These are phyloP conservation scores for Prorops nasuta DNA, from an alignment of 1,140 invertebrate species.

Conservation along the genomic window DNA sequence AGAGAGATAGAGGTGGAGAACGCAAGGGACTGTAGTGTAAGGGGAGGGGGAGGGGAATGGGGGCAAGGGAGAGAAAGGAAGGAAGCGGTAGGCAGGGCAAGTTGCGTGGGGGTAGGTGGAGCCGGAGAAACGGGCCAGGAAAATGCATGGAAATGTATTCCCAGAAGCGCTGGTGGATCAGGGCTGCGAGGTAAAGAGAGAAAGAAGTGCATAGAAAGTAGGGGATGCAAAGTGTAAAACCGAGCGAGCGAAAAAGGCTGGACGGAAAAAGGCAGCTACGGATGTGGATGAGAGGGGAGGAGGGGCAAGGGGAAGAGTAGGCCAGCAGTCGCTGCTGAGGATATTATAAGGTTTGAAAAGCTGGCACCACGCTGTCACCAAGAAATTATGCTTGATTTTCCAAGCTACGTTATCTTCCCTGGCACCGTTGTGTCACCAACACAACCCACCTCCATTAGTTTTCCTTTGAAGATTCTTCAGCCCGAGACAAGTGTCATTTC, in stretches of 20 bases:
- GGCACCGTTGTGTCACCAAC: slow-evolving; percentile 14
- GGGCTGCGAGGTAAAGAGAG: no score
- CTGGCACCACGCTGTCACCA: slow-evolving; percentile 45
- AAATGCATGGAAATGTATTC: slow-evolving; percentile 57
- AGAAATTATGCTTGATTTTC: slow-evolving; percentile 49
- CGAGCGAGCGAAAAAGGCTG: slow-evolving; percentile 10
- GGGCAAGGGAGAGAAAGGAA: slow-evolving; percentile 2
- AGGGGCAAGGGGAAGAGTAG: no score
- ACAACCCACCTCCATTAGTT: slow-evolving; percentile 16
- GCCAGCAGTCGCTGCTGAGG: slow-evolving; percentile 32
- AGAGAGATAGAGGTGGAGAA: slow-evolving; percentile 12
- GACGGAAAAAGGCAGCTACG: slow-evolving; percentile 7
- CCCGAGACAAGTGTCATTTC: slow-evolving; percentile 3
- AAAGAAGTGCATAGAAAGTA: slow-evolving; percentile 16
- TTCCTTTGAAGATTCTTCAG: slow-evolving; percentile 11
- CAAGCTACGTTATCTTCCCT: neutral
- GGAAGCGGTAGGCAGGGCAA: neutral
- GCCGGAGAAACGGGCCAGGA: slow-evolving; percentile 28
- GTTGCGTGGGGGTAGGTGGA: neutral
- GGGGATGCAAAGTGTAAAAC: slow-evolving; percentile 3
- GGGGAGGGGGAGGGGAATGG: slow-evolving; percentile 4
- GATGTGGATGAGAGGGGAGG: no score
- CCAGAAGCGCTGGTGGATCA: slow-evolving; percentile 17
- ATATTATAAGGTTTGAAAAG: slow-evolving; percentile 56
- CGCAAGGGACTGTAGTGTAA: neutral